Percentiles rank a stretch among this genome's conserved stretches.
These are phyloP conservation scores for Drosophila mimetica DNA, from an alignment of 2,888 invertebrate species.

Conservation along the genomic window DNA sequence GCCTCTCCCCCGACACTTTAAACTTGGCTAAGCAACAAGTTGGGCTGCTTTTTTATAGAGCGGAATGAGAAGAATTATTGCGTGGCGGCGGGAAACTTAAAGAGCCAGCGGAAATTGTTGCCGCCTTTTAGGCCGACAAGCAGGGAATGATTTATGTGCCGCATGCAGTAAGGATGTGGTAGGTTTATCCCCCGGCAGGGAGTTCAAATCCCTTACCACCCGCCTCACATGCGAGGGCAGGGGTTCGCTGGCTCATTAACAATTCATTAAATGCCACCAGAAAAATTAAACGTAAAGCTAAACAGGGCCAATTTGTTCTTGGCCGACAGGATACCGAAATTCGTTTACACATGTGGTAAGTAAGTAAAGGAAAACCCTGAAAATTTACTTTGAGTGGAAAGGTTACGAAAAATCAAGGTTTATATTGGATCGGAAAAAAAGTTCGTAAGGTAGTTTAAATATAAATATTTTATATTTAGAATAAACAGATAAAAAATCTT, in stretches of 20 bases:
- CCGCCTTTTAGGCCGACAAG: constrained; percentile 61
- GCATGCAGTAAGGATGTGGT: background rate
- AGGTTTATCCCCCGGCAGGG: constrained; percentile 18
- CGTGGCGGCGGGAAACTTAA: constrained; percentile 36
- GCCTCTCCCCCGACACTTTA: constrained; percentile 31
- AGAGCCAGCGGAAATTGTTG: constrained; percentile 56
- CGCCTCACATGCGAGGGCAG: background rate
- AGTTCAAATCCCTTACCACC: constrained; percentile 7
- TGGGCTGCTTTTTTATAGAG: constrained; percentile 1
- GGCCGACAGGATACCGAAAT: constrained; percentile 14
- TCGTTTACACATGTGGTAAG: background rate
- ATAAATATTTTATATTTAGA: background rate
- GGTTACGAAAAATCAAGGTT: background rate
- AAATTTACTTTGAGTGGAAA: background rate
- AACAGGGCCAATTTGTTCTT: constrained; percentile 9
- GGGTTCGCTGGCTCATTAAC: constrained; percentile 52
- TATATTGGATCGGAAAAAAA: background rate
- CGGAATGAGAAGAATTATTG: constrained; percentile 20
- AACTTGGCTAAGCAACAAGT: constrained; percentile 65
- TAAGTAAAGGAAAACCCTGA: background rate
- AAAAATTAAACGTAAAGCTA: constrained; percentile 27
- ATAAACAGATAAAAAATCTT: background rate
- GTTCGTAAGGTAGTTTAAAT: background rate
- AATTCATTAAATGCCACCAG: constrained; percentile 49
- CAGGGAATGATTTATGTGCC: constrained; percentile 61